Evolutionary conservation across 2,888 invertebrate genomes (phyloP).

Genomic region (Troides helena): DNA sequence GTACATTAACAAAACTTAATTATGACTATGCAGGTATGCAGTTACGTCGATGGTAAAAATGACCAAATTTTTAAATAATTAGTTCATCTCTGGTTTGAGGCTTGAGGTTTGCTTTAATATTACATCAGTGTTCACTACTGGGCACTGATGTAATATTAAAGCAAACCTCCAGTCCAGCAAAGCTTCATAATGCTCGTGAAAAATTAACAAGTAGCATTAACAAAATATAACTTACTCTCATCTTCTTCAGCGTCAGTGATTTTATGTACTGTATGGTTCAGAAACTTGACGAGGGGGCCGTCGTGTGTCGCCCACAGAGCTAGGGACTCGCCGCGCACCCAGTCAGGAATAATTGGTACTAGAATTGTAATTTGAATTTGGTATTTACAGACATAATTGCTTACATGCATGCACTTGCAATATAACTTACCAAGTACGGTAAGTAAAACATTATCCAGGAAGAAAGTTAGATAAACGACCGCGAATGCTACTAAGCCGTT

Average conservation of each 20-base stretch:
- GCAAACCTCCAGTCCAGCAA: too few relatives aligned
- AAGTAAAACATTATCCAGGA: slow-evolving; percentile 91
- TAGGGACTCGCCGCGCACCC: slow-evolving; percentile 49
- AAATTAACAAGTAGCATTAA: too few relatives aligned
- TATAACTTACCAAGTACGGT: slow-evolving; percentile 90
- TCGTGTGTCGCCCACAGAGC: slow-evolving; percentile 54
- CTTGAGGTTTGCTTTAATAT: too few relatives aligned
- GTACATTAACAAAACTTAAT: too few relatives aligned
- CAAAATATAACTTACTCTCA: slow-evolving; percentile 33
- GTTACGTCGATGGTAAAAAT: too few relatives aligned
- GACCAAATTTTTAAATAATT: too few relatives aligned
- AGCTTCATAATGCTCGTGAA: too few relatives aligned
- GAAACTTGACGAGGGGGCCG: slow-evolving; percentile 57
- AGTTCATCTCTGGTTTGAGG: too few relatives aligned
- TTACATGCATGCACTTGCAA: neutral
- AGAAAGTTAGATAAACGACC: slow-evolving; percentile 85
- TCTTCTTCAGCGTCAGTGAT: slow-evolving; percentile 37
- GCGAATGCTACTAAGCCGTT: slow-evolving; percentile 52
- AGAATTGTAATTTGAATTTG: slow-evolving; percentile 31
- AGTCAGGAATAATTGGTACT: slow-evolving; percentile 73
- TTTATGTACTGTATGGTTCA: slow-evolving; percentile 57
- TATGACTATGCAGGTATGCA: too few relatives aligned
- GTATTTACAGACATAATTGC: neutral
- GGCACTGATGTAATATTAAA: too few relatives aligned
- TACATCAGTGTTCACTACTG: too few relatives aligned